These are phyloP conservation scores for Amphiura filiformis DNA, from an alignment of 35 echinoderm and acorn worm genomes.

Conservation along the genomic window DNA sequence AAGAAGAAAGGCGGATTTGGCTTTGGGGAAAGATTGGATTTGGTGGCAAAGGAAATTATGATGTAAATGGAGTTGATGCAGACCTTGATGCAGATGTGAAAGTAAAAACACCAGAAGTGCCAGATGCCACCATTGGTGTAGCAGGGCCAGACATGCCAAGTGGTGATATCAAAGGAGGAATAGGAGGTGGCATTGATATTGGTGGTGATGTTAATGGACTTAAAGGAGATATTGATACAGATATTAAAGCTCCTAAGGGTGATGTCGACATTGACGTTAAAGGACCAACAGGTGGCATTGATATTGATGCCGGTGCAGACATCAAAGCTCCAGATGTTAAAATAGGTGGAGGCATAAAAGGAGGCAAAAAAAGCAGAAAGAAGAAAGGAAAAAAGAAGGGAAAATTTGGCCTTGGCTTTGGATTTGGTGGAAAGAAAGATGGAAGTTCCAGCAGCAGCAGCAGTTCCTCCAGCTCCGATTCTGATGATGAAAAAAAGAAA, in stretches of 20 bases:
- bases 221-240: constrained; percentile 28
- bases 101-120: constrained; percentile 21
- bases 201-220: constrained; percentile 31
- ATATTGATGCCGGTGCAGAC: constrained; percentile 30
- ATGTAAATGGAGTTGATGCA: constrained; percentile 31
- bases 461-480: constrained; percentile 40
- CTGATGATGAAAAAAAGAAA: constrained; percentile 29
- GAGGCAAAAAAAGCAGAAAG: constrained; percentile 41
- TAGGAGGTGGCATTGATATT: background rate
- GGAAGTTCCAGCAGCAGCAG: constrained; percentile 29
- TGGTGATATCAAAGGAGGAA: constrained; percentile 17
- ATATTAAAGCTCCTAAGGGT: constrained; percentile 23
- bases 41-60: constrained; percentile 39
- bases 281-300: constrained; percentile 17
- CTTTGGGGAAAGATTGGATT: background rate
- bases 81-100: constrained; percentile 11
- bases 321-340: constrained; percentile 2
- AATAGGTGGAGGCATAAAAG: constrained; percentile 25
- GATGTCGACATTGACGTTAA: constrained; percentile 52
- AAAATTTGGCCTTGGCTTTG: constrained; percentile 69
- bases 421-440: constrained; percentile 59
- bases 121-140: constrained; percentile 24
- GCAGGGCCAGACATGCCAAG: constrained; percentile 1
- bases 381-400: constrained; percentile 57
- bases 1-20: constrained; percentile 17